Conservation (phyloP, 2,888 invertebrate species). For the Sphinx pinastri region DNA sequence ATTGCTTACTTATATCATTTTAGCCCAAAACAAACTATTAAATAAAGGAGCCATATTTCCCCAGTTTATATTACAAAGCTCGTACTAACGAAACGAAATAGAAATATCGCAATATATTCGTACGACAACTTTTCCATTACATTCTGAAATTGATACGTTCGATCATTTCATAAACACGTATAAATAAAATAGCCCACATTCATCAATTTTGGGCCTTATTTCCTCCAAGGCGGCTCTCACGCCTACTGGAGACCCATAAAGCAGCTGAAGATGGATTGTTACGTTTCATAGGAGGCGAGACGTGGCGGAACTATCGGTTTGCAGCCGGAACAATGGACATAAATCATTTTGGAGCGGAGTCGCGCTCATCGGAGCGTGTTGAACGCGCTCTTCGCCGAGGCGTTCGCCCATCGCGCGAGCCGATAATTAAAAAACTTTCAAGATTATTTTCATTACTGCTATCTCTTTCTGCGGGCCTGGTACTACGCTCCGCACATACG, state of each 20-base stretch:
- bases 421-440: slow-evolving; percentile 49
- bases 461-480: slow-evolving; percentile 27
- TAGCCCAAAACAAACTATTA: not conserved
- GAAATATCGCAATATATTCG: slow-evolving; percentile 6
- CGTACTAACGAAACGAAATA: not conserved
- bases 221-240: not conserved
- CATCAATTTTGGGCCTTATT: slow-evolving; percentile 14
- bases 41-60: not conserved
- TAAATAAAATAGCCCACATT: slow-evolving; percentile 12
- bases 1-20: no score
- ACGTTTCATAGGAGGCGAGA: slow-evolving; percentile 14
- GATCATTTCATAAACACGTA: slow-evolving; percentile 7
- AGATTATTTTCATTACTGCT: slow-evolving; percentile 40
- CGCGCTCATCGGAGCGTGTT: slow-evolving; percentile 32
- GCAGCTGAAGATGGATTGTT: slow-evolving; percentile 18
- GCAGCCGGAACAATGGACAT: slow-evolving; percentile 36
- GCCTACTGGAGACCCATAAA: slow-evolving; percentile 7
- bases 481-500: slow-evolving; percentile 20
- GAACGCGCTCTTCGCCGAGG: slow-evolving; percentile 11
- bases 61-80: not conserved
- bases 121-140: slow-evolving; percentile 8
- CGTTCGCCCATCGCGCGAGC: slow-evolving; percentile 22
- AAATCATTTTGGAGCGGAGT: slow-evolving; percentile 38
- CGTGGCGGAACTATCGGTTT: slow-evolving; percentile 30
- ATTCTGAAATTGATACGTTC: slow-evolving; percentile 11